Conservation (phyloP, 1,140 invertebrate species). For the Dysdera silvatica region DNA sequence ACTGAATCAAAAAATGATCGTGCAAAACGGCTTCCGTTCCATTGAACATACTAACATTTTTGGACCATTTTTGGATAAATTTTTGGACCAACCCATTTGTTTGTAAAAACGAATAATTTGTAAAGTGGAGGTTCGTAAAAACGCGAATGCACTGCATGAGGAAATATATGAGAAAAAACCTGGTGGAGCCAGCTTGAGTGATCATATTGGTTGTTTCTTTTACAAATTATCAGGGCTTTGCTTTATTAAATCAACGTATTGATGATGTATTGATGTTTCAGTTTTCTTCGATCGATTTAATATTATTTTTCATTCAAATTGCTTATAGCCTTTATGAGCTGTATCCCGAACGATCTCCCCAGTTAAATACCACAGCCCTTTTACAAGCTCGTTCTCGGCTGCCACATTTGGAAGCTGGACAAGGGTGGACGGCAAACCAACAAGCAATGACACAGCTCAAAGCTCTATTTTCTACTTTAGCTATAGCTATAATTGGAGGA, state of each 20-base stretch:
- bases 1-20: too few relatives aligned
- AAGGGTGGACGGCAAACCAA: slow-evolving; percentile 54
- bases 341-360: slow-evolving; percentile 49
- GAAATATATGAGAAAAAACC: too few relatives aligned
- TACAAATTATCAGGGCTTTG: background rate
- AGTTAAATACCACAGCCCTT: slow-evolving; percentile 39
- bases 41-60: too few relatives aligned
- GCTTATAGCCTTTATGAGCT: slow-evolving; percentile 48
- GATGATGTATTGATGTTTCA: background rate
- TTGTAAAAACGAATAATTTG: too few relatives aligned
- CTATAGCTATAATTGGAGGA: slow-evolving; percentile 64
- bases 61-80: too few relatives aligned
- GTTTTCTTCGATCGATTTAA: background rate
- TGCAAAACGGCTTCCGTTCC: too few relatives aligned
- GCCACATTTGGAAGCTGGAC: slow-evolving; percentile 44
- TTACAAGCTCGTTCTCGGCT: slow-evolving; percentile 33
- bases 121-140: too few relatives aligned
- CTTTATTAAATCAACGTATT: background rate
- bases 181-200: background rate
- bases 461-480: slow-evolving; percentile 60
- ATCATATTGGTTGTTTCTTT: background rate
- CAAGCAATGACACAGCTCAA: slow-evolving; percentile 73
- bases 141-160: too few relatives aligned
- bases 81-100: too few relatives aligned
- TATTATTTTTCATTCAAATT: slow-evolving; percentile 20